Evolutionary conservation across 2,113 vertebrate genomes (phyloP), one percentile per base, ranked within the genome.

Genomic region (Panthera leo): DNA sequence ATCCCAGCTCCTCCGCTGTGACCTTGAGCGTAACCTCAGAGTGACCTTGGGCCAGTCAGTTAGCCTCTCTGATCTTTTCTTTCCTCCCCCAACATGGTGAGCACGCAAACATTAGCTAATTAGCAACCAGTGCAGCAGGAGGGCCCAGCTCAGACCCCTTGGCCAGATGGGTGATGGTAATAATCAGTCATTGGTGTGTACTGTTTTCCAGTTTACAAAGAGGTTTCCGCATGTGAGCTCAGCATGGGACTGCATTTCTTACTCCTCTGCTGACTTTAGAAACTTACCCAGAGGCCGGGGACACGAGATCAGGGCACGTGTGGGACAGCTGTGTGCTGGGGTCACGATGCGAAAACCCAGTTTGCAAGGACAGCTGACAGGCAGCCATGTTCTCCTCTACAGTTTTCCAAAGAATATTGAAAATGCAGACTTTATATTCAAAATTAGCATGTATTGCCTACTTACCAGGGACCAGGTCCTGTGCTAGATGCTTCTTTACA

Each of bases 191-290:
- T 7, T 9, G 6, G 58, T 25, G 29, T 34, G 13, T 12, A 23
- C 7, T 19, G 5, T 23, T 61, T 67, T 31, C 42, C 86, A 79
- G 13, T 73, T 53, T 70, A 12, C 39, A 18, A 12, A 90, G 89
- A 76, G 31, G 16, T 11, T 36, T 79, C 21, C 1, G 0, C 0
- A 0, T 0, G 0, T 31, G 16, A 16, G 7, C 27, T 63, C 21
- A 36, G 42, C 25, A 1, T 23, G 23, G 42, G 15, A 15, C 7
- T 2, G 7, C 0, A 0, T 0, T 0, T 1, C 21, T 42, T 18
- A 16, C 42, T 70, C 21, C n/a, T 31, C 36, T n/a, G 2, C 80
- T 65, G 29, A 71, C 31, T 65, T 61, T 18, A 15, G 90, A 75
- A 31, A 34, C 55, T 73, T 18, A 39, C 2, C 9, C 48, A 82